phyloP scores from a whole-genome alignment of 1,140 invertebrate species.

The Pseudachorutes palmiensis region DNA sequence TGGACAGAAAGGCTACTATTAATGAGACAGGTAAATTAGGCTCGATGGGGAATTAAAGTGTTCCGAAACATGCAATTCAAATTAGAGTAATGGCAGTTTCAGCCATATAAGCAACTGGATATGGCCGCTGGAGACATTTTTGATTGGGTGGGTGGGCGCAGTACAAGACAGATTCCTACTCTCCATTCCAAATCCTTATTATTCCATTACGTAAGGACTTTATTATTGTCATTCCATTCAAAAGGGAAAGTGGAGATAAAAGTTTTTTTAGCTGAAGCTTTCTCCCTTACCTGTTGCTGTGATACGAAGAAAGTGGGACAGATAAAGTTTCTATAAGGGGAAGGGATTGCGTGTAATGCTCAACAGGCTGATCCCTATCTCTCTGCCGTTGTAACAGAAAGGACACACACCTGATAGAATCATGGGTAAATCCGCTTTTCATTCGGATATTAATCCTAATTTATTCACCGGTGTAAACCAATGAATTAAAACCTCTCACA shows the following conservation, averaged over 20 bases:
- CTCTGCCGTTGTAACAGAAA: not conserved
- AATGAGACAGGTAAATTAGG: conserved; percentile 6
- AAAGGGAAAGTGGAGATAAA: not conserved
- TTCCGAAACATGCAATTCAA: not conserved
- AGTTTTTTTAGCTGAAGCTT: not conserved
- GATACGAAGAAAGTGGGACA: not conserved
- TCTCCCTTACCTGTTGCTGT: conserved; percentile 1
- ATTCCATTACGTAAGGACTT: conserved; percentile 1
- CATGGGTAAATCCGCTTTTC: not conserved
- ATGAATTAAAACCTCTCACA: not conserved
- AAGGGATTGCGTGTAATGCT: not conserved
- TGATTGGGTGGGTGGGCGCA: not conserved
- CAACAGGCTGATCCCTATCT: conserved; percentile 8
- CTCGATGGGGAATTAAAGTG: not conserved
- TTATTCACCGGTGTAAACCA: not conserved
- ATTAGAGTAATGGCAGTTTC: not conserved
- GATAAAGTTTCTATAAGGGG: not conserved
- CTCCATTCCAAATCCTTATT: not conserved
- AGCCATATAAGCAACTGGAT: not conserved
- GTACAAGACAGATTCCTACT: not conserved
- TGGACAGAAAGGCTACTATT: not conserved
- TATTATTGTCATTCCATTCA: conserved; percentile 1
- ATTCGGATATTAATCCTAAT: not conserved
- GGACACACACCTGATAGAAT: not conserved
- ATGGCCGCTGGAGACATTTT: not conserved